A percentile compares a stretch with the other conserved stretches of the same genome.
Evolutionary conservation across 1,140 invertebrate genomes (phyloP).

Genomic region (Scaptodrosophila lebanonensis): DNA sequence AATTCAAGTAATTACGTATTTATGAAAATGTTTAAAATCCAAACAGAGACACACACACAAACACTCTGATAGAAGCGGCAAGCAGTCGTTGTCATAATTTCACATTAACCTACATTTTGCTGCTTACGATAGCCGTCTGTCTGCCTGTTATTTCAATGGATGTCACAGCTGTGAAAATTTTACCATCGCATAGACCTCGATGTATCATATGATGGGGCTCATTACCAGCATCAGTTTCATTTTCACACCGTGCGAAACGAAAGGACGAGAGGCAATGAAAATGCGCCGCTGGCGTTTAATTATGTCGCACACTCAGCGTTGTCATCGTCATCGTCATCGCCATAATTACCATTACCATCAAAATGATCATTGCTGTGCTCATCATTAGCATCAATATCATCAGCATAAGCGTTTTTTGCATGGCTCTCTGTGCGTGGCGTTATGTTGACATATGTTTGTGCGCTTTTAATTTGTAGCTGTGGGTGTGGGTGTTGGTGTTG

Average conservation of each 20-base stretch:
- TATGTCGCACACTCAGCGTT: constrained; percentile 48
- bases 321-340: constrained; percentile 12
- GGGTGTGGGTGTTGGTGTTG: constrained; percentile 11
- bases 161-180: neutral
- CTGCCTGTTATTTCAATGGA: neutral
- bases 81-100: constrained; percentile 46
- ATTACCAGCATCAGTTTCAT: constrained; percentile 41
- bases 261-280: constrained; percentile 10
- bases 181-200: too few species aligned
- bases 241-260: neutral
- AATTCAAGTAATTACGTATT: constrained; percentile 33
- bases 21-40: constrained; percentile 51
- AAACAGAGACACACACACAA: constrained; percentile 12
- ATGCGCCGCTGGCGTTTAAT: constrained; percentile 57
- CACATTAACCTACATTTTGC: constrained; percentile 58
- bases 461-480: neutral
- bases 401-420: too few species aligned
- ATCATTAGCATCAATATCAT: too few species aligned
- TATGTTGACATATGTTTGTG: constrained; percentile 47
- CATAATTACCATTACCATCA: constrained; percentile 6
- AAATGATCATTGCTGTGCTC: too few species aligned
- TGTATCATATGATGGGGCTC: constrained; percentile 34
- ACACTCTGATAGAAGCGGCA: too few species aligned
- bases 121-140: too few species aligned
- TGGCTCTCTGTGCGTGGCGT: constrained; percentile 3